Percentiles rank a stretch among this genome's conserved stretches.
Conservation (phyloP, 2,888 invertebrate genomes). For the Lysandra coridon region DNA sequence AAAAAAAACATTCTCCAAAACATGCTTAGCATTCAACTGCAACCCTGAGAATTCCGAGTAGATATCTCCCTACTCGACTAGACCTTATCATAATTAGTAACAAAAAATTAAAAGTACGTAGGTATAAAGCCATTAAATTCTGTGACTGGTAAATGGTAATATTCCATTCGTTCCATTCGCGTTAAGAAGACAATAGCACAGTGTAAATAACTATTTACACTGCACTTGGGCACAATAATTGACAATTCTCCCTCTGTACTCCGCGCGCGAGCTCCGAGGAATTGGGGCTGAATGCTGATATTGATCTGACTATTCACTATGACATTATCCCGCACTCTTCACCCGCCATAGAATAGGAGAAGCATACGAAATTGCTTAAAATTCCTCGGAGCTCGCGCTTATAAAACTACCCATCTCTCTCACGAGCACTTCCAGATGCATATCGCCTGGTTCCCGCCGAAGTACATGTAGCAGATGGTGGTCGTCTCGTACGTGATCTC, state of each 20-base stretch:
- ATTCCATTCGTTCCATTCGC: too few relatives aligned
- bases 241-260: background rate
- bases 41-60: background rate
- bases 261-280: background rate
- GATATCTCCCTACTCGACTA: background rate
- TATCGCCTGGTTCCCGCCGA: conserved; percentile 94
- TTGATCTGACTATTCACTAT: background rate
- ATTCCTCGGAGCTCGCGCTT: background rate
- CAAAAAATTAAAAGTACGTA: background rate
- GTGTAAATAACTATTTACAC: too few relatives aligned
- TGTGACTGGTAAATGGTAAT: too few relatives aligned
- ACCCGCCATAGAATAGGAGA: too few relatives aligned
- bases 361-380: background rate
- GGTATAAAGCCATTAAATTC: background rate
- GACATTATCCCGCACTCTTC: background rate
- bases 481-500: conserved; percentile 95
- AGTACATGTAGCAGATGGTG: conserved; percentile 92
- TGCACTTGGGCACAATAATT: background rate
- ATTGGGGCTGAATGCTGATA: background rate
- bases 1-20: background rate
- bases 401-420: conserved; percentile 38
- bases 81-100: background rate
- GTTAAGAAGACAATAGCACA: too few relatives aligned
- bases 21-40: background rate
- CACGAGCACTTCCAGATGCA: conserved; percentile 93